Evolutionary conservation across 2,888 invertebrate genomes (phyloP), one percentile per base, ranked within the genome.

Genomic region (Nymphalis polychloros): DNA sequence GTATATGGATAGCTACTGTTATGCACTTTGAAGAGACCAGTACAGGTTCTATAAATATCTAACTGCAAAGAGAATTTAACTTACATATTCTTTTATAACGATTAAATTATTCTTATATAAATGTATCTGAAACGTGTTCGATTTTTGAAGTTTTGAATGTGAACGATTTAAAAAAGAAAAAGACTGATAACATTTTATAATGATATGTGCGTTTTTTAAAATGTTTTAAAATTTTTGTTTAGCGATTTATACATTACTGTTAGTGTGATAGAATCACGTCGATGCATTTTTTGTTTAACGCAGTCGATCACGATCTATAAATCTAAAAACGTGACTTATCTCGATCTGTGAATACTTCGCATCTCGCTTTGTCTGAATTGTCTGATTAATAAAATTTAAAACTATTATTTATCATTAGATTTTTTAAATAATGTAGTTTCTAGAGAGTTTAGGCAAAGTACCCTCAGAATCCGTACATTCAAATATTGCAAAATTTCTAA

Each of bases 31-130:
- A 23, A 17, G 68, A 48, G 68, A 65, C 59, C 59, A 27, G 64
- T 60, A 60, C 13, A 19, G 16, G n/a, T 16, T 50, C 63, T 72
- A 72, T 68, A 70, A 72, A 70, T 72, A 70, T 55, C 48, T 59
- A 67, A 64, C 48, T 55, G 50, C 27, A 31, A 31, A 17, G 1
- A 55, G 31, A 17, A 16, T 31, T 55, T 2, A 27, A 50, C 10
- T 10, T 1, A 10, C 8, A 20, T 7, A 10, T 19, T 50, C 0
- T 50, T 50, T 50, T 50, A n/a, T 49, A 49, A 49, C 3, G 1
- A 41, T 10, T 41, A 41, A 41, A 31, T 31, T 31, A 31, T 31
- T 41, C 10, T 41, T 41, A 41, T 41, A 10, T 10, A 35, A 7
- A 31, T 8, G 10, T 35, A 41, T 19, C n/a, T 19, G 49, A 49